These are phyloP conservation scores for Boleophthalmus pectinirostris DNA, from an alignment of 2,113 vertebrate genomes.

Conservation along the genomic window DNA sequence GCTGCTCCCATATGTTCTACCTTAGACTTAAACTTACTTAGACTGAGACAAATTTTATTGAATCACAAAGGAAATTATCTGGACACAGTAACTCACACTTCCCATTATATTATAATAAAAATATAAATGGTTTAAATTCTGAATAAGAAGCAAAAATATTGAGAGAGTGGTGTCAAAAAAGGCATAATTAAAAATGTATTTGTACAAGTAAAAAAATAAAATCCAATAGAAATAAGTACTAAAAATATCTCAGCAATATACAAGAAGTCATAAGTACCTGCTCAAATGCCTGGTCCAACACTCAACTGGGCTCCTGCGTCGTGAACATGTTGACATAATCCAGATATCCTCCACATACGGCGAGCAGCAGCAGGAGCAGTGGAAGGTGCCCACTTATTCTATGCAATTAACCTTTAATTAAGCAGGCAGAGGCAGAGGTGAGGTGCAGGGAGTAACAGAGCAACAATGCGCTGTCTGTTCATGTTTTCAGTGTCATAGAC, in stretches of 20 bases:
- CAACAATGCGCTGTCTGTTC: constrained; percentile 77
- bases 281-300: constrained; percentile 45
- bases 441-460: constrained; percentile 44
- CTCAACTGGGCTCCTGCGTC: constrained; percentile 59
- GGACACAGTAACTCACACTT: too few relatives aligned
- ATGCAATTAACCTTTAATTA: constrained; percentile 79
- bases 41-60: too few relatives aligned
- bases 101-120: too few relatives aligned
- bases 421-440: constrained; percentile 61
- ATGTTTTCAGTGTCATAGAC: constrained; percentile 24
- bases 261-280: constrained; percentile 32
- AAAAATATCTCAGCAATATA: too few relatives aligned
- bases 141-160: too few relatives aligned
- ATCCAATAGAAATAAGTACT: too few relatives aligned
- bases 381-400: constrained; percentile 51
- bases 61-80: too few relatives aligned
- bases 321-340: constrained; percentile 73
- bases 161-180: too few relatives aligned
- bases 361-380: constrained; percentile 9
- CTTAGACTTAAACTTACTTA: too few relatives aligned
- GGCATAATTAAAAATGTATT: too few relatives aligned
- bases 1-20: constrained; percentile 38
- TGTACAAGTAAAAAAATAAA: too few relatives aligned
- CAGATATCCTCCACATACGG: constrained; percentile 46
- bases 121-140: too few relatives aligned